Percentiles rank a stretch among this genome's conserved stretches.
Conservation (phyloP, 2,113 vertebrate genomes). For the Tympanuchus pallidicinctus region DNA sequence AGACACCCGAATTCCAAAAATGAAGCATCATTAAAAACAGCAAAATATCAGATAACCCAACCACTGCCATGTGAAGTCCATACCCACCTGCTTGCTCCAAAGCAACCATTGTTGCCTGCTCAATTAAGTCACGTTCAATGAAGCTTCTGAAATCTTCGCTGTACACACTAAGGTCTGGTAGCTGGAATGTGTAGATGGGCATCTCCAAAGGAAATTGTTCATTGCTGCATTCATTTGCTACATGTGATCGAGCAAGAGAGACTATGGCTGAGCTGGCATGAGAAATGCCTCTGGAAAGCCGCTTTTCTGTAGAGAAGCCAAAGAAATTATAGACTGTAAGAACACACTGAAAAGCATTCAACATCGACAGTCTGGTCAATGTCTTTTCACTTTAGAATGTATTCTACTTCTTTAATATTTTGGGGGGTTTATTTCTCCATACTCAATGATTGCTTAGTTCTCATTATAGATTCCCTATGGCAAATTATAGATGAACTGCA, state of each 20-base stretch:
- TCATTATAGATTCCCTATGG: neutral
- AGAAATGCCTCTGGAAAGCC: slow-evolving; percentile 97
- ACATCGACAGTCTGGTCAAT: neutral
- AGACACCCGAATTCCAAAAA: neutral
- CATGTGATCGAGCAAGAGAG: slow-evolving; percentile 93
- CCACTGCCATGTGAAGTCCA: neutral
- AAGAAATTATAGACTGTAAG: neutral
- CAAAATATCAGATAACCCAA: neutral
- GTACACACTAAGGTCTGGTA: slow-evolving; percentile 97
- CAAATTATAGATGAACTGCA: neutral
- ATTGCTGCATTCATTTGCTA: slow-evolving; percentile 91
- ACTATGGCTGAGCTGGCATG: slow-evolving; percentile 99
- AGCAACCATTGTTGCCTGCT: slow-evolving; percentile 97
- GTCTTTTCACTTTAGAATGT: neutral
- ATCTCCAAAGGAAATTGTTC: slow-evolving; percentile 97
- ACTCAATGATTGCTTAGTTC: neutral
- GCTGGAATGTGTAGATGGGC: slow-evolving; percentile 99
- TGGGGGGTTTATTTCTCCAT: neutral
- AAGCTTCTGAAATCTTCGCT: slow-evolving; percentile 98
- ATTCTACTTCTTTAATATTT: neutral
- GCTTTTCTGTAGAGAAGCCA: slow-evolving; percentile 85
- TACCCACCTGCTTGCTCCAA: slow-evolving; percentile 94
- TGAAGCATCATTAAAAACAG: neutral
- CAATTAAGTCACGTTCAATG: slow-evolving; percentile 95
- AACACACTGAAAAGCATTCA: neutral